phyloP scores from a whole-genome alignment of 2,113 vertebrate species.

The Triplophysa dalaica region DNA sequence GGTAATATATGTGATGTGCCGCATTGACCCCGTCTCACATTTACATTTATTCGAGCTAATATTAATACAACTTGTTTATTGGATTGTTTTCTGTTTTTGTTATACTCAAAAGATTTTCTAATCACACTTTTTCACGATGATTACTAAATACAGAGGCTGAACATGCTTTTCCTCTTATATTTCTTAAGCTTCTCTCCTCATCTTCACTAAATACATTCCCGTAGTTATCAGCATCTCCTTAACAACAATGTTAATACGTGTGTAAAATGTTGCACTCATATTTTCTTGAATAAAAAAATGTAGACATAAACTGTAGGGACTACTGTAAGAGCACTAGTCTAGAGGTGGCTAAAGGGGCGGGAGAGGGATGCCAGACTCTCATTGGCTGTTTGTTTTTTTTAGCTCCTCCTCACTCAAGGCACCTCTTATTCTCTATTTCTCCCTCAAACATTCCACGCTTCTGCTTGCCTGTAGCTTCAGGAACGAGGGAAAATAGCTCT shows the following conservation, averaged over 20 bases:
- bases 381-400: slow-evolving; percentile 63
- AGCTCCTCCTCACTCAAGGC: slow-evolving; percentile 38
- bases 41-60: too few relatives aligned
- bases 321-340: slow-evolving; percentile 15
- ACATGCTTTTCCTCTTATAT: neutral
- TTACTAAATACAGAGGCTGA: neutral
- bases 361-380: slow-evolving; percentile 69
- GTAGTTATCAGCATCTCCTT: neutral
- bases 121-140: neutral
- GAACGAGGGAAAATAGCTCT: slow-evolving; percentile 58
- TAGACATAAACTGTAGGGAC: neutral
- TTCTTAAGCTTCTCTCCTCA: neutral
- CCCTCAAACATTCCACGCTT: slow-evolving; percentile 30
- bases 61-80: too few relatives aligned
- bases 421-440: neutral
- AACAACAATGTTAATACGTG: neutral
- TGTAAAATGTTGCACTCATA: neutral
- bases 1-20: neutral
- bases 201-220: too few relatives aligned
- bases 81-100: too few relatives aligned
- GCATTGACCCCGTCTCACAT: slow-evolving; percentile 12
- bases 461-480: slow-evolving; percentile 68
- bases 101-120: too few relatives aligned
- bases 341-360: slow-evolving; percentile 54
- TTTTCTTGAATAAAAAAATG: neutral